phyloP scores from a whole-genome alignment of 35 echinoderm and acorn worm species.

The Apostichopus parvimensis region DNA sequence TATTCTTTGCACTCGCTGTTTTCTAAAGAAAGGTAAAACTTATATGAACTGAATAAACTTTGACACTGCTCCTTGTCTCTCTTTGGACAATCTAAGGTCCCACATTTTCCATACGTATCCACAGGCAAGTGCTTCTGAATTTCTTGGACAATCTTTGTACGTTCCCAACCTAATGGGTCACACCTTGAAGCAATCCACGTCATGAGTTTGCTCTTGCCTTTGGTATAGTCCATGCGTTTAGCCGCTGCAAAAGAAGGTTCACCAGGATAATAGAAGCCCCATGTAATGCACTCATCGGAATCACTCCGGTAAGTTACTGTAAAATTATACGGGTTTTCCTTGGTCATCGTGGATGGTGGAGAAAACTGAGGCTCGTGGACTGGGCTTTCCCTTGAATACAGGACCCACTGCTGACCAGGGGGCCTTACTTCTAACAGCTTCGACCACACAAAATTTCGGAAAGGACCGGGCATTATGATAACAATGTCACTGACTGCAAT shows the following conservation, averaged over 20 bases:
- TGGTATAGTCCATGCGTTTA: constrained; percentile 37
- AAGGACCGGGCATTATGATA: constrained; percentile 67
- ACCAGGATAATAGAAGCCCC: constrained; percentile 51
- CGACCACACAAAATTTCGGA: constrained; percentile 52
- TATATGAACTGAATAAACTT: constrained; percentile 35
- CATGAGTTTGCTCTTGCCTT: constrained; percentile 56
- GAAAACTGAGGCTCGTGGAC: constrained; percentile 75
- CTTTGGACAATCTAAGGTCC: constrained; percentile 52
- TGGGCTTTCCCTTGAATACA: constrained; percentile 71
- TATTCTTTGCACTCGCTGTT: constrained; percentile 60
- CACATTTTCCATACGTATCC: constrained; percentile 58
- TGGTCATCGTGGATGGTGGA: constrained; percentile 34
- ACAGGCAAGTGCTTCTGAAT: constrained; percentile 49
- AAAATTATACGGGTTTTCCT: constrained; percentile 70
- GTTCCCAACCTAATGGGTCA: constrained; percentile 58
- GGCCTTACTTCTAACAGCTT: constrained; percentile 52
- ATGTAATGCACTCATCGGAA: constrained; percentile 58
- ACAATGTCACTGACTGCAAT: constrained; percentile 47
- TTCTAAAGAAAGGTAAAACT: constrained; percentile 60
- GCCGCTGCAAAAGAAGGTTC: constrained; percentile 36
- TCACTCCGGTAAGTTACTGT: constrained; percentile 54
- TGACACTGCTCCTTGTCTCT: constrained; percentile 16
- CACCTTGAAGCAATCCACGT: constrained; percentile 73
- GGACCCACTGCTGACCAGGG: constrained; percentile 64
- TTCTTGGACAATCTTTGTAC: constrained; percentile 42